Conservation (phyloP, 2,113 vertebrate genomes). For the Pimephales promelas region DNA sequence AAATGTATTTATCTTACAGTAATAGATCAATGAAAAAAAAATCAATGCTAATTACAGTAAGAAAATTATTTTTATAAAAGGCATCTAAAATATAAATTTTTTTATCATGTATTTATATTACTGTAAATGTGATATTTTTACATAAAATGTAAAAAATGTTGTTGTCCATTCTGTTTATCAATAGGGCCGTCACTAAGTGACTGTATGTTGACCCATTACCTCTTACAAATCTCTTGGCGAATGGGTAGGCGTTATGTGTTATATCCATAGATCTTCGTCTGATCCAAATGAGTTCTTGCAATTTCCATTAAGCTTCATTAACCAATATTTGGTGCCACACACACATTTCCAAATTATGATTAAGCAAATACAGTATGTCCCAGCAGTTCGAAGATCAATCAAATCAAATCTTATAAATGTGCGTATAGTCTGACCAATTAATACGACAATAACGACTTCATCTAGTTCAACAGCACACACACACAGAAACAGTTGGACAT, state of each 20-base stretch:
- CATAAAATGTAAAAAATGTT: neutral
- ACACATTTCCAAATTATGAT: neutral
- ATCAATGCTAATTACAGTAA: neutral
- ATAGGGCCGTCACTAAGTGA: no score
- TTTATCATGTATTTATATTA: neutral
- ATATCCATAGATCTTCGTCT: neutral
- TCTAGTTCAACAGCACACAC: constrained; percentile 10
- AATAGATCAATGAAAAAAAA: no score
- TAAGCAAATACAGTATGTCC: constrained; percentile 19
- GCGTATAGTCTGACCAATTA: neutral
- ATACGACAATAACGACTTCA: constrained; percentile 28
- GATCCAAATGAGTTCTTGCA: neutral
- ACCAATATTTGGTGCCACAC: constrained; percentile 13
- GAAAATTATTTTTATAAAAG: neutral
- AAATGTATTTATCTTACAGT: neutral
- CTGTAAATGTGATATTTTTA: neutral
- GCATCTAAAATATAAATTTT: neutral
- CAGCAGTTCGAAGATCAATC: constrained; percentile 22
- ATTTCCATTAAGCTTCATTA: constrained; percentile 29
- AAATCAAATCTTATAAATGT: constrained; percentile 16
- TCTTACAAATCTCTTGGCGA: no score
- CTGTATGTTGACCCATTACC: no score
- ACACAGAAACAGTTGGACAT: constrained; percentile 21
- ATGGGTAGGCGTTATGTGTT: no score
- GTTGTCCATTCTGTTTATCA: neutral